phyloP scores from a whole-genome alignment of 2,797 vertebrate species.

The Silurus lanzhouensis region DNA sequence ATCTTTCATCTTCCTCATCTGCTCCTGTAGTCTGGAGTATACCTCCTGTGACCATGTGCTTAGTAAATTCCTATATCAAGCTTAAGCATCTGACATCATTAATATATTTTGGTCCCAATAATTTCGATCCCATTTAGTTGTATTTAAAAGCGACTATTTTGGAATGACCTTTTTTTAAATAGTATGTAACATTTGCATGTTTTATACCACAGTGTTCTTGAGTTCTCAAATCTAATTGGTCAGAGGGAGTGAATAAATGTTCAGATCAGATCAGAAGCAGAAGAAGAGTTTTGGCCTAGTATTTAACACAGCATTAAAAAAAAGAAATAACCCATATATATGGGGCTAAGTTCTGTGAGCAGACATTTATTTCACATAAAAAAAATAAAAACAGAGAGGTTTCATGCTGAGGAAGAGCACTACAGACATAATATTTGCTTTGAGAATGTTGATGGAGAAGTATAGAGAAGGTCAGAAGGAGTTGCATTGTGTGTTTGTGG shows the following conservation, averaged over 20 bases:
- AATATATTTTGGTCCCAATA: not conserved
- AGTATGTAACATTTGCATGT: not conserved
- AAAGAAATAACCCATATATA: not conserved
- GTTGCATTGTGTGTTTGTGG: too few relatives aligned
- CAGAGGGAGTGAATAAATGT: not conserved
- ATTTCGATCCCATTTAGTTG: not conserved
- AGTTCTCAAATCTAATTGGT: not conserved
- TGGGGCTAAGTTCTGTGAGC: not conserved
- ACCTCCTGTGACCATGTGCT: constrained; percentile 64
- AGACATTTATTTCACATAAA: not conserved
- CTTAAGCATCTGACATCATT: not conserved
- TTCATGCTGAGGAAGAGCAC: too few relatives aligned
- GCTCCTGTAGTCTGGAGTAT: constrained; percentile 73
- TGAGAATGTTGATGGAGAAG: too few relatives aligned
- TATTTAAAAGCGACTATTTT: not conserved
- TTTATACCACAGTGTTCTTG: not conserved
- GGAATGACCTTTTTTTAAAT: too few relatives aligned
- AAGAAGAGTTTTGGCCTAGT: not conserved
- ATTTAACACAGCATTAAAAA: not conserved
- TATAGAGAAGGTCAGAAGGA: too few relatives aligned
- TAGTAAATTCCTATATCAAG: not conserved
- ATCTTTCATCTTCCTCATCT: constrained; percentile 75
- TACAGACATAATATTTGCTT: too few relatives aligned
- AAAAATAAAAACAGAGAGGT: too few relatives aligned
- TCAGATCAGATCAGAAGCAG: not conserved